Percentiles rank a stretch among this genome's conserved stretches.
Conservation (phyloP, 2,888 invertebrate genomes). For the Belgica antarctica region DNA sequence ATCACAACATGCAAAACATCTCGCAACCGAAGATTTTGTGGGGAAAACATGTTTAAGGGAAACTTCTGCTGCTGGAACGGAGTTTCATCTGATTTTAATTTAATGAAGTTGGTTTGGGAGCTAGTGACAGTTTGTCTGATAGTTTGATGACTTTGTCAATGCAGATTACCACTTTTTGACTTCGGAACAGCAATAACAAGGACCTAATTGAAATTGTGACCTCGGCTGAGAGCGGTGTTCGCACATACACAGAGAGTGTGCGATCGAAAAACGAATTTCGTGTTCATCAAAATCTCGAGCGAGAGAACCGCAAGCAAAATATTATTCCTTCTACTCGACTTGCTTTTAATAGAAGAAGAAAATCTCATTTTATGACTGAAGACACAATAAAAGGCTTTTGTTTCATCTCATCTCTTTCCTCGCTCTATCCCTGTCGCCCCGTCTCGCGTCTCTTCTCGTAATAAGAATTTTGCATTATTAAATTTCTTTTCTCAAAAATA, state of each 20-base stretch:
- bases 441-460: not conserved
- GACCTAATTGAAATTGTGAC: too few relatives aligned
- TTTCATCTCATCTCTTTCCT: slow-evolving; percentile 7
- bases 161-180: too few relatives aligned
- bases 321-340: slow-evolving; percentile 31
- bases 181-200: too few relatives aligned
- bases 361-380: slow-evolving; percentile 36
- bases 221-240: too few relatives aligned
- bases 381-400: slow-evolving; percentile 35
- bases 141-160: too few relatives aligned
- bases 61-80: not conserved
- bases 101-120: too few relatives aligned
- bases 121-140: too few relatives aligned
- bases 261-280: not conserved
- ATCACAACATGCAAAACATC: not conserved
- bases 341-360: slow-evolving; percentile 27
- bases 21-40: not conserved
- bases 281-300: not conserved
- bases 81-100: too few relatives aligned
- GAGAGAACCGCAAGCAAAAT: too few relatives aligned
- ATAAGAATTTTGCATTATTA: slow-evolving; percentile 32
- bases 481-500: slow-evolving; percentile 20
- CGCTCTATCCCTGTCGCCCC: not conserved
- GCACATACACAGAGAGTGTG: not conserved
- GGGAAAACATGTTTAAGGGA: too few relatives aligned